A percentile compares a stretch with the other conserved stretches of the same genome.
Conservation (phyloP, 2,113 vertebrate species). For the Cromileptes altivelis region DNA sequence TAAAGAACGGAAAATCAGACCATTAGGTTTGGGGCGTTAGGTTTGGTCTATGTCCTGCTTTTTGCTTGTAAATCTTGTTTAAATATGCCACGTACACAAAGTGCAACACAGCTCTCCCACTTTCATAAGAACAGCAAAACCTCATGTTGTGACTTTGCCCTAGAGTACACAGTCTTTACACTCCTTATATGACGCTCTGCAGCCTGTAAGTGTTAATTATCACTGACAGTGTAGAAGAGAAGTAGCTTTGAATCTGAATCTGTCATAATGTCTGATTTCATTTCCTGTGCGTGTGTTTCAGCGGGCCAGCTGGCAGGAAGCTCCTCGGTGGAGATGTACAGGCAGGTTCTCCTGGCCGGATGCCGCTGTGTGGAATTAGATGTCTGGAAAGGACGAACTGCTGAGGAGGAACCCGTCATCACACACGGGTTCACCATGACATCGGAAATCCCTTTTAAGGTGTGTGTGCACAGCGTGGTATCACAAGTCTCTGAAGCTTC, state of each 20-base stretch:
- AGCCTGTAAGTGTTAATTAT: not conserved
- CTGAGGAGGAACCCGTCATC: slow-evolving; percentile 97
- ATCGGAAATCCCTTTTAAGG: slow-evolving; percentile 98
- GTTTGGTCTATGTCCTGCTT: not conserved
- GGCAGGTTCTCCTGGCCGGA: slow-evolving; percentile 95
- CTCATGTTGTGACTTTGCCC: not conserved
- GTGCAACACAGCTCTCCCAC: not conserved
- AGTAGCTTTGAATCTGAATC: no score
- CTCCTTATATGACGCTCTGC: no score
- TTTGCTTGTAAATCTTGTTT: no score
- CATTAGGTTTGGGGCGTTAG: not conserved
- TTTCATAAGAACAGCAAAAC: not conserved
- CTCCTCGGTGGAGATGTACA: slow-evolving; percentile 99
- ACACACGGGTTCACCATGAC: slow-evolving; percentile 99
- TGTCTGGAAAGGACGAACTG: slow-evolving; percentile 97
- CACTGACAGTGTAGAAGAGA: not conserved
- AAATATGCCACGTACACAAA: not conserved
- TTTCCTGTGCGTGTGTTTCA: slow-evolving; percentile 57
- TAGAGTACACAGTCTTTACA: not conserved
- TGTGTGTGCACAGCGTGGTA: slow-evolving; percentile 70
- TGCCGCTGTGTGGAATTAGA: slow-evolving; percentile 98
- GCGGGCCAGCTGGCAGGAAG: slow-evolving; percentile 98
- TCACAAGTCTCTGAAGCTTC: not conserved
- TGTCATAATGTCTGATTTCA: not conserved
- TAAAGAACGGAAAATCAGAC: no score